These are phyloP conservation scores for Brienomyrus brachyistius DNA, from an alignment of 2,113 vertebrate species.

Conservation along the genomic window DNA sequence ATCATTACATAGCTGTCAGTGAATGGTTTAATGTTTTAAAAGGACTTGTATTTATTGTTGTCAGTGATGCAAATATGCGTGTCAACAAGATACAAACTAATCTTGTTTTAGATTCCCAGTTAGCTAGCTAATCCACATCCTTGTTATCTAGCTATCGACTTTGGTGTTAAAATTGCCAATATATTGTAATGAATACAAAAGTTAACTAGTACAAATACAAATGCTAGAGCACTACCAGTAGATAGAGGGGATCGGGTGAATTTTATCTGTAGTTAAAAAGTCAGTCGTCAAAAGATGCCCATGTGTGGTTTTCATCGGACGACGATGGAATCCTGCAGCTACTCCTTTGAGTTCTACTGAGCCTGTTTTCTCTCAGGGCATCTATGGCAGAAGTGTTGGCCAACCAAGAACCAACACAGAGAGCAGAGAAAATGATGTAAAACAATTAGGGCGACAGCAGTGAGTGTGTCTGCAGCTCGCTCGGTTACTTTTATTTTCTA, in stretches of 20 bases:
- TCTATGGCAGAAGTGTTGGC: background rate
- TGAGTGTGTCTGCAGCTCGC: background rate
- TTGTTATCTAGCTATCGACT: background rate
- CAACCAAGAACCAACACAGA: background rate
- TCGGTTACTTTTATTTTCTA: background rate
- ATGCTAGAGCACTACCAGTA: background rate
- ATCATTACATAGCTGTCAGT: background rate
- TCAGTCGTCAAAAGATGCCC: background rate
- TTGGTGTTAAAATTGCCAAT: background rate
- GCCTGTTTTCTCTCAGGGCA: background rate
- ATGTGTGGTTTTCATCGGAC: background rate
- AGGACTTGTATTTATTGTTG: background rate
- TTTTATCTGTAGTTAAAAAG: background rate
- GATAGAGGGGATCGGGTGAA: background rate
- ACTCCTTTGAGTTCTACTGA: background rate
- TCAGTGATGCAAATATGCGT: background rate
- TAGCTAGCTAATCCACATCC: background rate
- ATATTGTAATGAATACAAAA: background rate
- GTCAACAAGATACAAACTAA: background rate
- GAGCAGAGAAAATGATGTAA: background rate
- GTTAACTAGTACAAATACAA: background rate
- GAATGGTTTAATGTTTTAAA: background rate
- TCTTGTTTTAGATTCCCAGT: background rate
- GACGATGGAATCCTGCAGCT: background rate
- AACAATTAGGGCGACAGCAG: background rate